These are phyloP conservation scores for Cladorhizidae sp. DNA, from an alignment of 37 sponge, comb jelly and placozoan species.

Conservation along the genomic window DNA sequence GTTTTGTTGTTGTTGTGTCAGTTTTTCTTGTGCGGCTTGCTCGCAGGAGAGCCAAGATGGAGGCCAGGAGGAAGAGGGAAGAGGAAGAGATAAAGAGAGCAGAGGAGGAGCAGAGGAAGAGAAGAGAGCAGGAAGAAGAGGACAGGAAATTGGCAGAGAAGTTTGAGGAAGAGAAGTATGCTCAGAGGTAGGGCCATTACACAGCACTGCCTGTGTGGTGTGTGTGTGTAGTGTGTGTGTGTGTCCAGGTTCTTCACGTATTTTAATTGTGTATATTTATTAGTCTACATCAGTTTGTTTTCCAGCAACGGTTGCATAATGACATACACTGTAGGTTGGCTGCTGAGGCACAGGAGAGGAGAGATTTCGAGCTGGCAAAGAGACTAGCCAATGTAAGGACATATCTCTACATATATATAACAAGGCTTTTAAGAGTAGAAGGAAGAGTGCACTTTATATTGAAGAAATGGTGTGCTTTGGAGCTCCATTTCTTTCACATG, in stretches of 20 bases:
- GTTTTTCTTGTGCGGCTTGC: background rate
- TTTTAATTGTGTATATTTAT: background rate
- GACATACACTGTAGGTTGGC: conserved; percentile 14
- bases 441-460: too few relatives aligned
- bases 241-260: background rate
- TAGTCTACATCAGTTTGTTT: too few relatives aligned
- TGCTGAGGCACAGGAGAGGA: conserved; percentile 81
- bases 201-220: background rate
- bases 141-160: conserved; percentile 24
- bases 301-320: too few relatives aligned
- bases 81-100: conserved; percentile 70
- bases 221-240: too few relatives aligned
- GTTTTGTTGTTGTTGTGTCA: conserved; percentile 1
- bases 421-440: too few relatives aligned
- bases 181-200: background rate
- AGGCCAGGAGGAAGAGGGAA: conserved; percentile 56
- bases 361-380: conserved; percentile 83
- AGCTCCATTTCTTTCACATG: too few relatives aligned
- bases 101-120: conserved; percentile 73
- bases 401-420: background rate
- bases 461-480: too few relatives aligned
- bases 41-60: conserved; percentile 81
- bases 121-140: conserved; percentile 47
- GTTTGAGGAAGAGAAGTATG: background rate
- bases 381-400: conserved; percentile 69